Base-by-base conservation (phyloP, 2,113 vertebrate species). In the Dicerorhinus sumatrensis region DNA sequence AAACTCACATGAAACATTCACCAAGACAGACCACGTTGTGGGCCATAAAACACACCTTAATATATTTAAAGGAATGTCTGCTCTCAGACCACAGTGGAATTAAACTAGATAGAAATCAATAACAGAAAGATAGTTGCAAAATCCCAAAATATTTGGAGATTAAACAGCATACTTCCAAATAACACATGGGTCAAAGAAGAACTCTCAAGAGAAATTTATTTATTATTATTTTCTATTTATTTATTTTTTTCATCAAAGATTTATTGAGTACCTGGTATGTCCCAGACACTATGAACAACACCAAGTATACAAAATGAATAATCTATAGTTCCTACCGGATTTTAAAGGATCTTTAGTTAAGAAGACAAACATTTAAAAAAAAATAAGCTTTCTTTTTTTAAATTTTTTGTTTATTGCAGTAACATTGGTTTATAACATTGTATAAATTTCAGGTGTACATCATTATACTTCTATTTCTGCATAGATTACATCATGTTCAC, bases 331-430 rank as follows among this genome's bases (percentile, higher is more conserved):
- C 42, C 33, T 75, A 21, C 8, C 58, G 36, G 36, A 94, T 80
- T 88, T 80, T 84, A 20, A 89, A 93, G 14, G 10, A 42, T 72
- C 36, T 65, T 89, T 70, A 80, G 23, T 89, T 97, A 69, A 69
- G 42, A 16, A 93, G 39, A 88, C 29, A 79, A 21, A n/a, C 39
- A 48, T 72, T 60, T 17, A 79, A 25, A 72, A 77, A 36, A 36
- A 14, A 87, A 7, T 46, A 2, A 46, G 31, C 3, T 42, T 86
- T 29, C 10, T 14, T 48, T 89, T 91, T 79, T n/a, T 58, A 39
- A 39, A 39, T 39, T 39, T 39, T 39, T 39, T 39, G 39, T 39
- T 39, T 39, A 39, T 39, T 39, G 39, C 39, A 39, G 39, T 39
- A 39, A 39, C 39, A 39, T 39, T 39, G 39, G 39, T 39, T 39